phyloP scores from a whole-genome alignment of 1,140 invertebrate species.

The Drosophila sturtevanti region DNA sequence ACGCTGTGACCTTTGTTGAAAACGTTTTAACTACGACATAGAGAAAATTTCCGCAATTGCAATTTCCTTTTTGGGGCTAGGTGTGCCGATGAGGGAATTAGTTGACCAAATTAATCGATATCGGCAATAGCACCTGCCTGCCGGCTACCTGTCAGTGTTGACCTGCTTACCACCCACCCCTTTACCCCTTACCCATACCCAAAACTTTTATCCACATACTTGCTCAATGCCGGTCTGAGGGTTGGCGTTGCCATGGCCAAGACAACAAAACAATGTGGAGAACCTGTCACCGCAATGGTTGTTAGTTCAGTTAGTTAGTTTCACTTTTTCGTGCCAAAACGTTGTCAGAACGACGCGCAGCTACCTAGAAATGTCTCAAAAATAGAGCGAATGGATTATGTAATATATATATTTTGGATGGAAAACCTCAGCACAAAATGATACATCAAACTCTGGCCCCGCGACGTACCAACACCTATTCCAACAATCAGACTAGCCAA shows the following conservation, averaged over 20 bases:
- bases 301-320: conserved; percentile 68
- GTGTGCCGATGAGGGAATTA: conserved; percentile 53
- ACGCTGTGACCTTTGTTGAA: conserved; percentile 66
- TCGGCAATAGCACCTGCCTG: conserved; percentile 49
- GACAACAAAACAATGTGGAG: conserved; percentile 64
- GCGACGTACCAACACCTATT: conserved; percentile 60
- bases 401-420: conserved; percentile 18
- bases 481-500: conserved; percentile 30
- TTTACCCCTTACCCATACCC: neutral
- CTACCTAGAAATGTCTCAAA: conserved; percentile 42
- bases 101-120: conserved; percentile 75
- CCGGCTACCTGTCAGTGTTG: conserved; percentile 44
- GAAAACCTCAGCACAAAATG: conserved; percentile 31
- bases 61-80: conserved; percentile 62
- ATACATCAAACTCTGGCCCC: conserved; percentile 73
- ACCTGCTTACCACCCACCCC: conserved; percentile 61
- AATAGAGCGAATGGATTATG: conserved; percentile 51
- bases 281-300: conserved; percentile 25
- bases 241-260: conserved; percentile 74
- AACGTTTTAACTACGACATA: conserved; percentile 43
- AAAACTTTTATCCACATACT: neutral
- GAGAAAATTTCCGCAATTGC: conserved; percentile 69
- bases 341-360: conserved; percentile 39
- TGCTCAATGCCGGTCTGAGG: conserved; percentile 19
- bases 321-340: conserved; percentile 75